These are phyloP conservation scores for Agrotis ipsilon DNA, from an alignment of 2,888 invertebrate genomes.

Conservation along the genomic window DNA sequence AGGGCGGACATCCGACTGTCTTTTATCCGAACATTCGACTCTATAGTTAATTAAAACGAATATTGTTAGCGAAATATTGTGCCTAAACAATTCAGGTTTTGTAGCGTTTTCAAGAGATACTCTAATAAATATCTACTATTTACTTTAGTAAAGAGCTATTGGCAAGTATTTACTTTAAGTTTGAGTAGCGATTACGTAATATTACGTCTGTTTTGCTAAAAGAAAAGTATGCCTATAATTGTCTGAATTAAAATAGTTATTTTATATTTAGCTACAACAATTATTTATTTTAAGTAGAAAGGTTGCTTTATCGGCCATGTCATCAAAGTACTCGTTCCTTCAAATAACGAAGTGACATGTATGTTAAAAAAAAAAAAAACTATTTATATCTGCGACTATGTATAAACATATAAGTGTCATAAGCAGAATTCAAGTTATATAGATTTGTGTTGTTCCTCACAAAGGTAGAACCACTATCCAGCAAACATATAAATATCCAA, in stretches of 20 bases:
- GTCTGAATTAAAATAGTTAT: background rate
- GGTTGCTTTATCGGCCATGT: no score
- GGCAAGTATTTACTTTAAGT: background rate
- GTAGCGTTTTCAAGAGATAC: slow-evolving; percentile 24
- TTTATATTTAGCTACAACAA: background rate
- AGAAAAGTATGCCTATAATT: background rate
- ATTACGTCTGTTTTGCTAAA: background rate
- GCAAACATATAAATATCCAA: no score
- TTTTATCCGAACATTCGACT: slow-evolving; percentile 82
- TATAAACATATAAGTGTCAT: no score
- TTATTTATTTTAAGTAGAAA: no score
- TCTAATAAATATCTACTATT: slow-evolving; percentile 14
- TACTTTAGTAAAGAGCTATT: background rate
- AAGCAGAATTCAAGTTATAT: no score
- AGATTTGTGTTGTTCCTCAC: no score
- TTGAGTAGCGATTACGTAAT: background rate
- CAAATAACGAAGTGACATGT: no score
- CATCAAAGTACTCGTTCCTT: no score
- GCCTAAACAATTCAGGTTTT: slow-evolving; percentile 52
- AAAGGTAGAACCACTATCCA: background rate
- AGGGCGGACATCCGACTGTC: slow-evolving; percentile 80
- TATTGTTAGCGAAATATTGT: slow-evolving; percentile 72
- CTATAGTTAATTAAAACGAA: slow-evolving; percentile 86
- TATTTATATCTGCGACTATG: no score
- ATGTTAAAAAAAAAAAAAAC: no score